These are phyloP conservation scores for Aproaerema taeniolella DNA, from an alignment of 2,888 invertebrate genomes.

Conservation along the genomic window DNA sequence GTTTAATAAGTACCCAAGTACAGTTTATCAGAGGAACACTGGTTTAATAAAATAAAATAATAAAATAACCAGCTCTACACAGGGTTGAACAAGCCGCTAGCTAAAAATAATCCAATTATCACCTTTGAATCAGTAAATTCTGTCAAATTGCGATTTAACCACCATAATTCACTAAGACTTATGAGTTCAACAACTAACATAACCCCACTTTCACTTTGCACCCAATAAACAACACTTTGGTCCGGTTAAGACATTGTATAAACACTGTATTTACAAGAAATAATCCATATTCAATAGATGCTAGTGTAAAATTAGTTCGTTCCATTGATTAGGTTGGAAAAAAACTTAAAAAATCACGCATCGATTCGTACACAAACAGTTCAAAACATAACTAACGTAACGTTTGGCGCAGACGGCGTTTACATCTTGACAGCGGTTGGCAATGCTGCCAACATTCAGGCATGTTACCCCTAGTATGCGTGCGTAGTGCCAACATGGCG, in stretches of 20 bases:
- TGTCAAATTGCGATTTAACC: neutral
- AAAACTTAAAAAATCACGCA: slow-evolving; percentile 25
- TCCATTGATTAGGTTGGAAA: slow-evolving; percentile 42
- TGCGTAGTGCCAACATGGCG: slow-evolving; percentile 17
- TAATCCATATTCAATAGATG: slow-evolving; percentile 5
- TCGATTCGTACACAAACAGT: slow-evolving; percentile 33
- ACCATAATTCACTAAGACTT: slow-evolving; percentile 8
- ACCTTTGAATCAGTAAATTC: neutral
- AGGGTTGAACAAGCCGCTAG: slow-evolving; percentile 15
- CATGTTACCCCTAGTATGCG: slow-evolving; percentile 4
- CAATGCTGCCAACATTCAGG: slow-evolving; percentile 39
- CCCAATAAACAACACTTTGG: slow-evolving; percentile 23
- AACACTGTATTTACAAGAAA: slow-evolving; percentile 9
- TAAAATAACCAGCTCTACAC: no score
- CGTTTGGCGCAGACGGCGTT: slow-evolving; percentile 47
- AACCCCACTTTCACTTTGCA: slow-evolving; percentile 56
- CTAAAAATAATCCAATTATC: slow-evolving; percentile 10
- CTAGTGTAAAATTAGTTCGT: slow-evolving; percentile 24
- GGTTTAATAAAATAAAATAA: no score
- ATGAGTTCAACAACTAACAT: slow-evolving; percentile 48
- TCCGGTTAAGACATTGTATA: slow-evolving; percentile 17
- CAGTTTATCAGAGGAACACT: no score
- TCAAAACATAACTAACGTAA: slow-evolving; percentile 65
- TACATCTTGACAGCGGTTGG: slow-evolving; percentile 46
- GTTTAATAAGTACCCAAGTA: no score